Evolutionary conservation across 2,888 invertebrate genomes (phyloP).

Genomic region (Hydrotaea cyrtoneurina): DNA sequence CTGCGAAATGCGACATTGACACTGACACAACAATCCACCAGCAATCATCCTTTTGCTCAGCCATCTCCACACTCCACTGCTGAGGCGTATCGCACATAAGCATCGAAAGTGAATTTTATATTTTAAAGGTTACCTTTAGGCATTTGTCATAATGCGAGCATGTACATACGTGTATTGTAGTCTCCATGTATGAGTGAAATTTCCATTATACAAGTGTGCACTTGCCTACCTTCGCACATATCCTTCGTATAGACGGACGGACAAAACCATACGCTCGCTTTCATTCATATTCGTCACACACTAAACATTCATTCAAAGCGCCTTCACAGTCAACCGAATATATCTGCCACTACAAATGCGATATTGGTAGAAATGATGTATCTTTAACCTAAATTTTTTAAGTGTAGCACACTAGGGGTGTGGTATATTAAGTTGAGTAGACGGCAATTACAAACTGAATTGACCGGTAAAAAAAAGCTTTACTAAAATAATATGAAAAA

Average conservation of each 20-base stretch:
- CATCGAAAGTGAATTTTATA: slow-evolving; percentile 27
- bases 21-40: slow-evolving; percentile 11
- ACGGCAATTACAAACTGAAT: no score
- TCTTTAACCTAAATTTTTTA: slow-evolving; percentile 18
- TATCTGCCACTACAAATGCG: background rate
- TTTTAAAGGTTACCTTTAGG: slow-evolving; percentile 23
- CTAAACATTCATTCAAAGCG: background rate
- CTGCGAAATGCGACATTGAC: slow-evolving; percentile 18
- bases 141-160: slow-evolving; percentile 22
- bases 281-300: background rate
- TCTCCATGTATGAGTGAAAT: background rate
- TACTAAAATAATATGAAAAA: no score
- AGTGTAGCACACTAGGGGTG: background rate
- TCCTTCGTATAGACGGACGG: background rate
- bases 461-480: no score
- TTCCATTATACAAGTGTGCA: background rate
- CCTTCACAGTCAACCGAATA: no score
- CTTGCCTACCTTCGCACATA: background rate
- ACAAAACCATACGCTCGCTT: background rate
- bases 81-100: background rate
- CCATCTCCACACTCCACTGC: background rate
- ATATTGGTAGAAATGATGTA: background rate
- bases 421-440: background rate
- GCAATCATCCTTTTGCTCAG: background rate
- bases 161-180: background rate